Evolutionary conservation across 2,113 vertebrate species (phyloP).

Genomic region (Aegotheles bennettii): DNA sequence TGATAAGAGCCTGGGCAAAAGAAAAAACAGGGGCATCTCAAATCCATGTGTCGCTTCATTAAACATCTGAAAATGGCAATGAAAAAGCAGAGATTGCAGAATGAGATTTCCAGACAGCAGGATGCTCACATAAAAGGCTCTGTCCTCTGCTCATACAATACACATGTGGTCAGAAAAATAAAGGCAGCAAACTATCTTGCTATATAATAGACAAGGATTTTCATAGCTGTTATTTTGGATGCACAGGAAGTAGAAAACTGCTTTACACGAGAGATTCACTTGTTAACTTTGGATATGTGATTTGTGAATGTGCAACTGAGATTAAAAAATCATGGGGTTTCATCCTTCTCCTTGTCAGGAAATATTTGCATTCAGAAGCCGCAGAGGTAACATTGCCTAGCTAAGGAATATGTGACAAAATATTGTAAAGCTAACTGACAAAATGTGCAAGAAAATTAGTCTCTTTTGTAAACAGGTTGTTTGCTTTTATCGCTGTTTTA

Average conservation of each 20-base stretch:
- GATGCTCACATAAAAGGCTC: conserved; percentile 21
- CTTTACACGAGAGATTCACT: conserved; percentile 18
- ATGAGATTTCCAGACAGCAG: conserved; percentile 32
- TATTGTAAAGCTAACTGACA: neutral
- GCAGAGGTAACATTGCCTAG: neutral
- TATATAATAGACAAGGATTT: neutral
- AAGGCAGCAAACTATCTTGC: conserved; percentile 1
- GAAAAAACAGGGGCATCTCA: neutral
- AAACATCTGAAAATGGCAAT: conserved; percentile 37
- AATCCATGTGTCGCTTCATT: conserved; percentile 40
- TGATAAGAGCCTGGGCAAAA: neutral
- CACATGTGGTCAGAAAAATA: conserved; percentile 19
- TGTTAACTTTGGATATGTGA: conserved; percentile 18
- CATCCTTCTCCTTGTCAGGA: conserved; percentile 1
- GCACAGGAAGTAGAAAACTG: neutral
- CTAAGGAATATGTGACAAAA: conserved; percentile 10
- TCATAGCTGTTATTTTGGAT: neutral
- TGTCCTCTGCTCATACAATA: neutral
- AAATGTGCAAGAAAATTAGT: neutral
- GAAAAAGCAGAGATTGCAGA: conserved; percentile 26
- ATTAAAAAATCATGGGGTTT: conserved; percentile 5
- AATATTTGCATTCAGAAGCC: conserved; percentile 25
- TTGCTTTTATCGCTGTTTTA: neutral
- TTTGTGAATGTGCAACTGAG: conserved; percentile 18
- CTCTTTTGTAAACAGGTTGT: neutral